Evolutionary conservation across 2,888 invertebrate genomes (phyloP).

Genomic region (Saturnia pavonia): DNA sequence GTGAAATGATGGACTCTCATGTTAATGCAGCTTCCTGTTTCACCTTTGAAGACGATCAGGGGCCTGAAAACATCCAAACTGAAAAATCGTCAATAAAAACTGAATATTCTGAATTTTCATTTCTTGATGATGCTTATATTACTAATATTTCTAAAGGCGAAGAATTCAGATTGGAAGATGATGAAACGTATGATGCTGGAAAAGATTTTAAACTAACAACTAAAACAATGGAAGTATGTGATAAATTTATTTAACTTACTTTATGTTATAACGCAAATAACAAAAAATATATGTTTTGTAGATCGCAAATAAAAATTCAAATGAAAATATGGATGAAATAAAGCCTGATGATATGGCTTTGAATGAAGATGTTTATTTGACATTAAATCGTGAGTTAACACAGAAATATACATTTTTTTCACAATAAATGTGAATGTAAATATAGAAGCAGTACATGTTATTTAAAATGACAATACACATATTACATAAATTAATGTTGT

Average conservation of each 20-base stretch:
- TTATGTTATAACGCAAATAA: not conserved
- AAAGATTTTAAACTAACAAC: not conserved
- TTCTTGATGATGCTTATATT: slow-evolving; percentile 49
- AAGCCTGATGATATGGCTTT: slow-evolving; percentile 40
- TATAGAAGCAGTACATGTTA: not conserved
- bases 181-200: not conserved
- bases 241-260: not conserved
- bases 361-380: slow-evolving; percentile 59
- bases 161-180: not conserved
- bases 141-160: slow-evolving; percentile 34
- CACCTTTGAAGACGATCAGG: slow-evolving; percentile 36
- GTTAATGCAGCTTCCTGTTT: slow-evolving; percentile 46
- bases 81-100: slow-evolving; percentile 35
- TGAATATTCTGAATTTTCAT: slow-evolving; percentile 55
- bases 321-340: slow-evolving; percentile 29
- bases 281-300: not conserved
- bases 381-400: slow-evolving; percentile 62
- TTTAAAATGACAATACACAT: not conserved
- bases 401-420: not conserved
- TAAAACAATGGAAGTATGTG: not conserved
- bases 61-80: slow-evolving; percentile 23
- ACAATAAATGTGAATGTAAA: slow-evolving; percentile 10
- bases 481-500: slow-evolving; percentile 16
- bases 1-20: slow-evolving; percentile 55
- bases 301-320: not conserved